Base-by-base conservation (phyloP, 2,797 vertebrate genomes). In the Parotocinclus haroldoi region DNA sequence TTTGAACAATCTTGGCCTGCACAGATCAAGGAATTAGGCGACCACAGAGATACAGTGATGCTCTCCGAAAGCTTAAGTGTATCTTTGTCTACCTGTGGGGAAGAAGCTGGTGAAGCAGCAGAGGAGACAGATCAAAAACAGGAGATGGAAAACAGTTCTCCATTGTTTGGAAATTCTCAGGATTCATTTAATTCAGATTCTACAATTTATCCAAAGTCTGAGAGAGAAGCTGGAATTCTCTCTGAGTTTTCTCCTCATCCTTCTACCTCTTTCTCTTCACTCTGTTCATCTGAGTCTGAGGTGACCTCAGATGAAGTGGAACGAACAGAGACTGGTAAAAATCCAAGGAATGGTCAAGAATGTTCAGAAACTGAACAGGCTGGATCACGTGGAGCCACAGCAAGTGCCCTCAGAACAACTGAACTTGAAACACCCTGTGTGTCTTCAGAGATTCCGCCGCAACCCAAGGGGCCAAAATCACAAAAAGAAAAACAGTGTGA, bases 231-330 rank as follows among this genome's bases (percentile, higher is more conserved):
- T 45, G 63, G 55, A 58, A 42, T 40, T 10, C 19, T 60, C 12
- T 45, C 63, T 27, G 59, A 65, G 18, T 66, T 63, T 13, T 52
- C 53, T 16, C 38, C 68, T 42, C 44, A 71, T 9, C 27, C 36
- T 3, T 58, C 50, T 48, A 66, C 56, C 7, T 63, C 59, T 16
- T 56, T 10, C 13, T 64, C 58, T n/a, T 69, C 73, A 40, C 52
- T 56, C 11, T 76, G 58, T 27, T 74, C 62, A 36, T 62, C 73
- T 62, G 60, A 71, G 67, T 56, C 76, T 59, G 69, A 71, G n/a
- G 13, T 42, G 0, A 50, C 54, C 13, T 60, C 10, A 36, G 53
- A 68, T 60, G 56, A 63, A 56, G 50, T 45, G 10, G 63, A 66
- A 46, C 48, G 17, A 51, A 39, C 12, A 12, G 55, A 68, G 56